Conservation (phyloP, 1,140 invertebrate genomes). For the Cherax quadricarinatus region DNA sequence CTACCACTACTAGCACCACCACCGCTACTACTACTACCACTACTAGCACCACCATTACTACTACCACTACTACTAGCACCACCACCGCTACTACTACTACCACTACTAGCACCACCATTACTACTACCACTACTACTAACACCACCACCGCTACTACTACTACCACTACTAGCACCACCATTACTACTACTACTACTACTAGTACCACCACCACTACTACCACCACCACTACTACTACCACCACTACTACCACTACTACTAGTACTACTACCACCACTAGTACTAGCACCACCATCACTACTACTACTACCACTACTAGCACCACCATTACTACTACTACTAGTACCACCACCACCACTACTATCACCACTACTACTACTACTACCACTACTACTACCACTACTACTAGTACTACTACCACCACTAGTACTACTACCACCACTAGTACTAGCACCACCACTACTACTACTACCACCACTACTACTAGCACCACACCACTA, state of each 20-base stretch:
- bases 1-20: too few relatives aligned
- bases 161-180: constrained; percentile 9
- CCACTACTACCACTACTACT: constrained; percentile 1
- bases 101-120: neutral
- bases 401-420: constrained; percentile 24
- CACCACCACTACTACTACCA: constrained; percentile 10
- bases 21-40: constrained; percentile 11
- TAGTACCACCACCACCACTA: constrained; percentile 35
- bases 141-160: too few relatives aligned
- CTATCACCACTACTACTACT: constrained; percentile 29
- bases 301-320: constrained; percentile 11
- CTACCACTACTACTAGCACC: neutral
- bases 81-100: neutral
- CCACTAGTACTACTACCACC: too few relatives aligned
- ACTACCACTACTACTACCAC: constrained; percentile 31
- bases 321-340: constrained; percentile 14
- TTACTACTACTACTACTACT: too few relatives aligned
- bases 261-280: too few relatives aligned
- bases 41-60: constrained; percentile 4
- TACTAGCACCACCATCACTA: neutral
- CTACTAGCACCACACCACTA: too few relatives aligned
- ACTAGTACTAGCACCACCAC: too few relatives aligned
- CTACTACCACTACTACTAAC: too few relatives aligned
- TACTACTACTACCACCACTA: constrained; percentile 26
- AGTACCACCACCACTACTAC: too few relatives aligned